Base-by-base conservation (phyloP, 1,140 invertebrate species). In the Tetranychus urticae region DNA sequence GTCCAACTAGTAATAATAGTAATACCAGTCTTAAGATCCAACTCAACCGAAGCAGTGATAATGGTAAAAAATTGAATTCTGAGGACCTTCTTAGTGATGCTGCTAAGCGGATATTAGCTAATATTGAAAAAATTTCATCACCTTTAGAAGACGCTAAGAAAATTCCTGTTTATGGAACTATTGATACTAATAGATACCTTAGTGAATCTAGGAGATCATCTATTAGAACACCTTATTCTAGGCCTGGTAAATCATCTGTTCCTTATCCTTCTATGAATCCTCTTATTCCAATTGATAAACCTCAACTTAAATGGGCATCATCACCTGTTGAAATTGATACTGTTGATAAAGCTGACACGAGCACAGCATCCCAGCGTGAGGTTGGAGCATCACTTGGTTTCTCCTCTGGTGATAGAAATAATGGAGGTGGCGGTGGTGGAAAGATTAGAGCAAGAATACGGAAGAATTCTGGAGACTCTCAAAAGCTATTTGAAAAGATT, bases 41-140 rank as follows among this genome's bases (percentile, higher is more conserved):
- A 52, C 14, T 52, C 48, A 33, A 52, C 14, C 39, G 35, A 6
- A 56, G 8, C 36, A 56, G 36, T 35, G 36, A 36, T 34, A 56
- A n/a, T 36, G 55, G 13, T 35, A 56, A 56, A 37, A 35, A 37
- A 10, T 56, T 37, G 34, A 58, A 42, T 4, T n/a, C 12, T 8
- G n/a, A 45, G 8, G 67, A 69, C 39, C 68, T 70, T 31, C 70
- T 73, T 37, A 73, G 72, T 63, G 69, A 70, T 31, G 69, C 73
- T 52, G 71, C 73, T 12, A 70, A 69, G 56, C 68, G 69, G 54
- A 75, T 75, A 48, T 62, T 74, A 31, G 67, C 70, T 50, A 69
- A 69, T 2, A 64, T 75, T 10, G 72, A 75, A 61, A 69, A 66
- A 54, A 72, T 74, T 70, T 72, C 73, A 10, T 72, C 73, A 48